Percentiles rank a stretch among this genome's conserved stretches.
These are phyloP conservation scores for Callithrix jacchus DNA, from an alignment of 2,113 vertebrate genomes.

Conservation along the genomic window DNA sequence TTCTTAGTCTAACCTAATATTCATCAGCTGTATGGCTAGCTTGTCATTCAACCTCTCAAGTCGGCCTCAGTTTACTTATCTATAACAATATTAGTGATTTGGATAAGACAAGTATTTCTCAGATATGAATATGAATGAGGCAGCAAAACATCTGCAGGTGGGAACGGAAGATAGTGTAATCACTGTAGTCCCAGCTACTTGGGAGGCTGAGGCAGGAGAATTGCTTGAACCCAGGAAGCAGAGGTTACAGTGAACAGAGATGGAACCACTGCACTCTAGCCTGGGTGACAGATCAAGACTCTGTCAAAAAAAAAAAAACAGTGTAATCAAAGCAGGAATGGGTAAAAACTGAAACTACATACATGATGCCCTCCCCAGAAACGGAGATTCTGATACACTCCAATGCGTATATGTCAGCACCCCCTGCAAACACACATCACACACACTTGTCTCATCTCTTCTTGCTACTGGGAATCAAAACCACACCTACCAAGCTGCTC, in stretches of 20 bases:
- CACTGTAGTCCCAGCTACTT: no score
- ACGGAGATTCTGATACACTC: neutral
- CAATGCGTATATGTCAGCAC: neutral
- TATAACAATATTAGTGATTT: neutral
- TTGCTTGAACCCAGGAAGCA: no score
- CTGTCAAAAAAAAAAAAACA: neutral
- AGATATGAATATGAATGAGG: neutral
- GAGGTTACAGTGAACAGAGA: no score
- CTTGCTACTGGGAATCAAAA: neutral
- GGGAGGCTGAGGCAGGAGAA: no score
- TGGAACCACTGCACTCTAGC: no score
- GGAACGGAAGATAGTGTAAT: neutral
- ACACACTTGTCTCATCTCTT: neutral
- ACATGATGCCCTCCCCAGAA: neutral
- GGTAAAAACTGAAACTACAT: neutral
- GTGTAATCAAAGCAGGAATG: neutral
- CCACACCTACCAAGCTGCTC: neutral
- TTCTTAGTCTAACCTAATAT: neutral
- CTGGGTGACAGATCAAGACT: no score
- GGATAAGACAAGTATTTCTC: neutral
- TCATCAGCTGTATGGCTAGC: neutral
- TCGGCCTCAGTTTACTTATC: neutral
- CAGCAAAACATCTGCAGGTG: neutral
- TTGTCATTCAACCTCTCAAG: neutral
- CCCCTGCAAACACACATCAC: neutral